Evolutionary conservation across 2,888 invertebrate genomes (phyloP), one percentile per base, ranked within the genome.

Genomic region (Hydrotaea diabolus): DNA sequence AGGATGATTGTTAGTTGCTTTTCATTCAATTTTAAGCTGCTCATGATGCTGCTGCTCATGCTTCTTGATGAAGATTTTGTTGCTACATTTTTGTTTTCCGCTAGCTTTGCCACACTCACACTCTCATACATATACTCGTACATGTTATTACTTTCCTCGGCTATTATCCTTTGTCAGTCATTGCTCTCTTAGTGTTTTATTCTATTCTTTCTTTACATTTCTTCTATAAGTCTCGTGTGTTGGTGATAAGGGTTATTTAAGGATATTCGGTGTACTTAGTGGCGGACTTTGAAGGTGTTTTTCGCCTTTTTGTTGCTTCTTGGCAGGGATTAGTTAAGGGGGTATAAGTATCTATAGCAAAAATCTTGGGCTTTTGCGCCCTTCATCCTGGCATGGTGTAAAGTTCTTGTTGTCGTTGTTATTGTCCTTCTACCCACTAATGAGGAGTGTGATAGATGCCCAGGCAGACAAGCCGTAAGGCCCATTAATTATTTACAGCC

Each of bases 161-260:
- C 46, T 69, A 69, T 26, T 79, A 81, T 81, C 80, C 80, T 78
- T 59, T 69, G 84, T 73, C 84, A 85, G 84, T 85, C 84, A 83
- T 80, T 85, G 81, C 81, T 85, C 81, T 85, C 77, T 76, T 75
- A 49, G 59, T 62, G n/a, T 66, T 23, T 77, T 80, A 2, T 62
- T 83, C 5, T 36, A 55, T 75, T 66, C 46, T 53, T 75, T 21
- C 46, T 62, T 74, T 36, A n/a, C n/a, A 8, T 39, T 39, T 39
- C 7, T 39, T n/a, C n/a, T n/a, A n/a, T n/a, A n/a, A n/a, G n/a
- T n/a, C n/a, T n/a, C n/a, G 39, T 39, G 39, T 39, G 11, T 69
- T 80, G 71, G 66, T 80, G 43, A 17, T 77, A 62, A 71, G 80
- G 73, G 80, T 80, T 80, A 84, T 84, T 69, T 75, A 71, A 77